Evolutionary conservation across 2,113 vertebrate genomes (phyloP), one percentile per base, ranked within the genome.

Genomic region (Periophthalmodon schlosseri): DNA sequence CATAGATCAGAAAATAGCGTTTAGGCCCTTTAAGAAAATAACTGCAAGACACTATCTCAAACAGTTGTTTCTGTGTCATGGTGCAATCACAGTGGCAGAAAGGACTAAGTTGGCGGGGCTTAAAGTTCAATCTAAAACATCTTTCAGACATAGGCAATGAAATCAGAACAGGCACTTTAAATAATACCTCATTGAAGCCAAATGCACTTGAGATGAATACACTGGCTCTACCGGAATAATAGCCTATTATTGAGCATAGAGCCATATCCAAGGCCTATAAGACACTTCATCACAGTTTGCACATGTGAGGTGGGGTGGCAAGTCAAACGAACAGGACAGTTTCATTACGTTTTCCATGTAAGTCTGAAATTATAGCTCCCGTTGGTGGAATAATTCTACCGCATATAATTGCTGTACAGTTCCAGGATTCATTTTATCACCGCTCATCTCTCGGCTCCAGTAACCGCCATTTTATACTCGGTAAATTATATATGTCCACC

Each of bases 401-500:
- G 28, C 20, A 33, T 18, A 34, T 63, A 63, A 63, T 63, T 63
- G 60, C 28, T 6, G 15, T 34, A 28, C 15, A 16, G 24, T 34
- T 63, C 60, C 60, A 9, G 60, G 28, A 63, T 63, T 34, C 28
- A 3, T 63, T 63, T 63, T 63, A 63, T 34, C 28, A 18, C 28
- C 16, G 60, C 15, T 34, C 60, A 24, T 34, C 60, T 63, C 28
- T 7, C 60, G 16, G 60, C 24, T 63, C 24, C 60, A 34, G 34
- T 34, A 28, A 63, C 28, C 33, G 24, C 24, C 60, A 34, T 63
- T 34, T 34, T 63, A 63, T 16, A 63, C 60, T 20, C 60, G 2
- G 15, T 28, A 63, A 33, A 63, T 63, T 63, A 33, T 63, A 63
- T 18, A 63, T 63, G 60, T 63, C 28, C 24, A 34, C 60, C 34